A percentile compares a stretch with the other conserved stretches of the same genome.
Evolutionary conservation across 2,113 vertebrate genomes (phyloP).

Genomic region (Nothocercus julius): DNA sequence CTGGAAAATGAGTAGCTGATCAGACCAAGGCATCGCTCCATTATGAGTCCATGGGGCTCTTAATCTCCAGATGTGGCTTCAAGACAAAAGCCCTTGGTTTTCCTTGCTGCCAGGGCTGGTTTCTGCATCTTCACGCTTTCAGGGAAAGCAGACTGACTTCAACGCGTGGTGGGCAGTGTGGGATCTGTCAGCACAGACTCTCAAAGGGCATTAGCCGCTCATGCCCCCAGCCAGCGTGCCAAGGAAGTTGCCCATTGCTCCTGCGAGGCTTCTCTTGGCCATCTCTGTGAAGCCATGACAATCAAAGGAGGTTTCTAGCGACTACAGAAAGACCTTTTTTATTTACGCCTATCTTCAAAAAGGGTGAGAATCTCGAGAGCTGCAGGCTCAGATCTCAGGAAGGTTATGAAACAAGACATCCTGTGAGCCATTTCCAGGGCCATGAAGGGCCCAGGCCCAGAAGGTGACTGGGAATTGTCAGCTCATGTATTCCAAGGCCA

Average conservation of each 20-base stretch:
- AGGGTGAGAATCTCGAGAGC: not conserved
- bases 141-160: not conserved
- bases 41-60: not conserved
- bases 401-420: not conserved
- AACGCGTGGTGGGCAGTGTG: not conserved
- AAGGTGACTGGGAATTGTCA: not conserved
- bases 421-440: not conserved
- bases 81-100: not conserved
- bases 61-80: not conserved
- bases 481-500: not conserved
- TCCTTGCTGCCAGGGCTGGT: not conserved
- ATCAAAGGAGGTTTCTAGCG: not conserved
- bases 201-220: too few relatives aligned
- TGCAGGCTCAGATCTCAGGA: not conserved
- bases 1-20: not conserved
- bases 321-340: not conserved
- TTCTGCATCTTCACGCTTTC: not conserved
- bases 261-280: not conserved
- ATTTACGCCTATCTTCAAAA: not conserved
- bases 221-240: accelerated
- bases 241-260: not conserved
- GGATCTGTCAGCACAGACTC: not conserved
- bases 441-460: not conserved
- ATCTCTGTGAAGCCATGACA: not conserved
- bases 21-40: not conserved